A percentile compares a stretch with the other conserved stretches of the same genome.
Evolutionary conservation across 2,797 vertebrate species (phyloP).

Genomic region (Chaenodraco wilsoni): DNA sequence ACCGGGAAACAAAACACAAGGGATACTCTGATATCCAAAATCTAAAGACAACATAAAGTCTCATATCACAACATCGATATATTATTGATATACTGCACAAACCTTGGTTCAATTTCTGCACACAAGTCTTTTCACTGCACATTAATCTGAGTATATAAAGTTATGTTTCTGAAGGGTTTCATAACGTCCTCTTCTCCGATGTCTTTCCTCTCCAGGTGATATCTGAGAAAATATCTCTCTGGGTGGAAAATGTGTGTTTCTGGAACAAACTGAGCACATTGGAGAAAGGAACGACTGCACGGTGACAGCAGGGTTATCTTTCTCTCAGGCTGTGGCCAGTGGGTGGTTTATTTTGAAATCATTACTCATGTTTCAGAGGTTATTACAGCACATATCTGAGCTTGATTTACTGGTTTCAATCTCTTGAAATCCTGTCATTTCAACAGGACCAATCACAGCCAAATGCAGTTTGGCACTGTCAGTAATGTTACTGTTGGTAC

Average conservation of each 20-base stretch:
- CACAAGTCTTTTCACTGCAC: neutral
- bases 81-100: too few relatives aligned
- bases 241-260: neutral
- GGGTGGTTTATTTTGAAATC: neutral
- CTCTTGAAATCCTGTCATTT: neutral
- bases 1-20: too few relatives aligned
- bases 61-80: too few relatives aligned
- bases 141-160: neutral
- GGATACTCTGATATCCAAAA: too few relatives aligned
- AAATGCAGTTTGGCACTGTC: neutral
- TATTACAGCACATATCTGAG: neutral
- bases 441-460: neutral
- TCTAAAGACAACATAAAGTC: too few relatives aligned
- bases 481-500: constrained; percentile 9
- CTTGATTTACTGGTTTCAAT: neutral
- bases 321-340: neutral
- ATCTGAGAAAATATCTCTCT: neutral
- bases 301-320: constrained; percentile 6
- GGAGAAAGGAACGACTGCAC: neutral
- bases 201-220: neutral
- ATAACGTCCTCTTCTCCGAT: neutral
- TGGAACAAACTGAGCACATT: neutral
- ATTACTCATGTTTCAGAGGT: neutral
- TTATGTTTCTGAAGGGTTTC: neutral
- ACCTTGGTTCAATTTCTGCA: too few relatives aligned